These are phyloP conservation scores for Bugulina stolonifera DNA, from an alignment of 2,888 invertebrate genomes.

Conservation along the genomic window DNA sequence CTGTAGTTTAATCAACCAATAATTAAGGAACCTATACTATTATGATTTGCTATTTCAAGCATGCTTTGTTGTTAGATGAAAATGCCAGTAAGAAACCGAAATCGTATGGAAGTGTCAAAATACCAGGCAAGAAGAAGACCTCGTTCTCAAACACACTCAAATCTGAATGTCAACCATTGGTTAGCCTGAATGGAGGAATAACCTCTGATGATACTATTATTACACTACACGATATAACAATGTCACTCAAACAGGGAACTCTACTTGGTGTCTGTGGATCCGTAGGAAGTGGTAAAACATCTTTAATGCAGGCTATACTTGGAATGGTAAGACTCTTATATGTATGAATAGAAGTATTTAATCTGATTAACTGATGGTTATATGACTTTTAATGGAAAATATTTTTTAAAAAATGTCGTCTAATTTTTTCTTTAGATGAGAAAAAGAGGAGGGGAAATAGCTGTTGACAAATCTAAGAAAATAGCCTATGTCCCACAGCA, in stretches of 20 bases:
- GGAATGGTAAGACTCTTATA: conserved; percentile 30
- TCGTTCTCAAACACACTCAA: too few relatives aligned
- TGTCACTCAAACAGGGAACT: background rate
- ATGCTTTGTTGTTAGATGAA: too few relatives aligned
- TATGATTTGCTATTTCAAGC: too few relatives aligned
- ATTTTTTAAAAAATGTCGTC: too few relatives aligned
- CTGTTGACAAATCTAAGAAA: background rate
- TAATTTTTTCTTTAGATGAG: background rate
- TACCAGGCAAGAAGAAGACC: too few relatives aligned
- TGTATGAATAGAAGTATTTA: too few relatives aligned
- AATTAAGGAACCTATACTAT: too few relatives aligned
- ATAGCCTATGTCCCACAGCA: conserved; percentile 23
- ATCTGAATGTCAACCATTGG: background rate
- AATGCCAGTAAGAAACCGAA: too few relatives aligned
- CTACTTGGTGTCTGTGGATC: conserved; percentile 26
- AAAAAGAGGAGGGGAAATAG: background rate
- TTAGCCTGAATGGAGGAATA: background rate
- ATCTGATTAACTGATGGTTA: too few relatives aligned
- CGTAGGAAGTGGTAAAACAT: conserved; percentile 31
- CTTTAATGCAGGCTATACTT: conserved; percentile 29
- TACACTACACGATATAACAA: background rate
- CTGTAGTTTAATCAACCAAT: too few relatives aligned
- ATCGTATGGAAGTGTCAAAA: too few relatives aligned
- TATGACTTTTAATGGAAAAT: too few relatives aligned
- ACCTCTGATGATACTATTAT: background rate